A percentile compares a stretch with the other conserved stretches of the same genome.
These are phyloP conservation scores for Tetramorium simillimum DNA, from an alignment of 1,140 invertebrate genomes.

Conservation along the genomic window DNA sequence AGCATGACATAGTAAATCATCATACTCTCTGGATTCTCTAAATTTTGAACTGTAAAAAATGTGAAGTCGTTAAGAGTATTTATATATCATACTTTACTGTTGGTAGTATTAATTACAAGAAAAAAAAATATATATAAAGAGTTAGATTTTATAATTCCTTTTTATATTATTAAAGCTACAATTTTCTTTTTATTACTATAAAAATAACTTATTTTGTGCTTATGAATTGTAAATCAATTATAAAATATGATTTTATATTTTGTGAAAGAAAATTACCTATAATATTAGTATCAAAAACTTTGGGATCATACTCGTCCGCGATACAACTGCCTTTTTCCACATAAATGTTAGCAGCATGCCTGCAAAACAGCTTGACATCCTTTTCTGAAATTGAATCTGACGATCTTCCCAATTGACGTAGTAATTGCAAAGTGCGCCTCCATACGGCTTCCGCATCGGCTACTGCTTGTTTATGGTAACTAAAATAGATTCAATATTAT, in stretches of 20 bases:
- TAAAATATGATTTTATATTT: not conserved
- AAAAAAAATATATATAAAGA: not conserved
- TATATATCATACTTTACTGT: not conserved
- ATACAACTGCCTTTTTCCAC: conserved; percentile 93
- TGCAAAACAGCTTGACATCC: conserved; percentile 94
- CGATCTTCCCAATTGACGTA: conserved; percentile 91
- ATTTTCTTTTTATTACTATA: not conserved
- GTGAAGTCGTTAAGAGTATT: not conserved
- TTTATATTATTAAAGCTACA: not conserved
- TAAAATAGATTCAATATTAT: conserved; percentile 71
- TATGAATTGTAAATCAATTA: conserved; percentile 1
- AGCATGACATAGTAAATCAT: conserved; percentile 97
- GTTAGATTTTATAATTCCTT: not conserved
- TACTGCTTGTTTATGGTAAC: conserved; percentile 93
- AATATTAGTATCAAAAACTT: conserved; percentile 85
- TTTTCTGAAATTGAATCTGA: conserved; percentile 91
- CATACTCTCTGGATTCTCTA: conserved; percentile 93
- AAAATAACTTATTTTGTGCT: conserved; percentile 13
- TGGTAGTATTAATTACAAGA: not conserved
- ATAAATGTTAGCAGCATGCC: conserved; percentile 92
- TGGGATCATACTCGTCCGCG: conserved; percentile 91
- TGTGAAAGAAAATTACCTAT: conserved; percentile 83
- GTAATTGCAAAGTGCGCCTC: conserved; percentile 91
- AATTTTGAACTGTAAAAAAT: conserved; percentile 85
- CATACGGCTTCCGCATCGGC: conserved; percentile 93